phyloP scores from a whole-genome alignment of 2,888 invertebrate species.

The Drepanosiphum platanoidis region DNA sequence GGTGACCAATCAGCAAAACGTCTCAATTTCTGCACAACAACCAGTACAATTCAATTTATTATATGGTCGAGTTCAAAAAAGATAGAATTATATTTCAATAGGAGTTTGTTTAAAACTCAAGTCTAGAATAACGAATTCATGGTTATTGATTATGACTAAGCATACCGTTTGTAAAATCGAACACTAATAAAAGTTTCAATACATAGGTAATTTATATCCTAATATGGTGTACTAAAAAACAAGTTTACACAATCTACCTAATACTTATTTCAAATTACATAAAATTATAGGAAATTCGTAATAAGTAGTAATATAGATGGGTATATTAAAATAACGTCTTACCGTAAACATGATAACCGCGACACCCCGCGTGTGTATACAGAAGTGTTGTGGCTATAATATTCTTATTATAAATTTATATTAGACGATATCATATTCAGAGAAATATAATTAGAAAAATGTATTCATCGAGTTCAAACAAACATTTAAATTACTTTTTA shows the following conservation, averaged over 20 bases:
- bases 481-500: neutral
- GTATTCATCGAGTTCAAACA: neutral
- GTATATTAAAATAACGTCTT: neutral
- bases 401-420: neutral
- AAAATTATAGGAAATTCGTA: neutral
- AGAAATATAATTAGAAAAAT: conserved; percentile 7
- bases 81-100: neutral
- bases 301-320: neutral
- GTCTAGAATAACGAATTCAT: neutral
- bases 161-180: too few species aligned
- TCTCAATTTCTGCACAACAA: conserved; percentile 70
- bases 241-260: too few species aligned
- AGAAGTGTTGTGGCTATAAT: neutral
- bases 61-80: neutral
- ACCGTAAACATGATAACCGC: neutral
- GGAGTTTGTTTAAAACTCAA: neutral
- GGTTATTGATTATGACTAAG: too few species aligned
- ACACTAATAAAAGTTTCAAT: too few species aligned
- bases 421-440: too few species aligned
- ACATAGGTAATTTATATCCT: too few species aligned
- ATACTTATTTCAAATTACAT: too few species aligned
- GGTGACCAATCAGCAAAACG: conserved; percentile 82
- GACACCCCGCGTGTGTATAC: neutral
- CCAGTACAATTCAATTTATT: conserved; percentile 1
- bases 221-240: neutral